Percentiles rank a stretch among this genome's conserved stretches.
phyloP scores from a whole-genome alignment of 2,113 vertebrate genomes.

The Corythaixoides concolor region DNA sequence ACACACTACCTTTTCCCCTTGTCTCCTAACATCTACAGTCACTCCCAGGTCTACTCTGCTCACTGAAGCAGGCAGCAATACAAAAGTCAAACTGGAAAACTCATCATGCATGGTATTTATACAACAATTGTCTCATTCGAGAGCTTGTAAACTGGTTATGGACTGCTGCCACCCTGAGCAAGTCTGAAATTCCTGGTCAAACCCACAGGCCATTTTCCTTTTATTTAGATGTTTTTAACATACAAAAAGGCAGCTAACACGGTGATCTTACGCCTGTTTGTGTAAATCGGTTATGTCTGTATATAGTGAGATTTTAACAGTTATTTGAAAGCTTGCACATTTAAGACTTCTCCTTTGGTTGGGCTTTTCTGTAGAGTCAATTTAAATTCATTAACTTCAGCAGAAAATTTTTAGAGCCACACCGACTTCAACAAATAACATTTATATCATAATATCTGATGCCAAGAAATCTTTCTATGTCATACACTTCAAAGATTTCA shows the following conservation, averaged over 20 bases:
- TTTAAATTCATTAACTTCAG: not conserved
- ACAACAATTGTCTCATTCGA: not conserved
- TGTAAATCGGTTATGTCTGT: not conserved
- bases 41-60: not conserved
- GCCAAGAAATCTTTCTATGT: not conserved
- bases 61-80: not conserved
- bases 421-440: not conserved
- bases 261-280: not conserved
- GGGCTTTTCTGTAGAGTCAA: not conserved
- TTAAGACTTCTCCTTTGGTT: not conserved
- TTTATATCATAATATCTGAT: not conserved
- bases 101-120: not conserved
- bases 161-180: not conserved
- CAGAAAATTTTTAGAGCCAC: not conserved
- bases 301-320: not conserved
- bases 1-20: not conserved
- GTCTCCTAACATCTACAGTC: not conserved
- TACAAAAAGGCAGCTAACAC: not conserved
- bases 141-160: not conserved
- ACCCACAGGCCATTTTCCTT: not conserved
- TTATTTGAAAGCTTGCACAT: not conserved
- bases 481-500: not conserved
- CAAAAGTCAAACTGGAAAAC: not conserved
- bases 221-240: not conserved
- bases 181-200: not conserved